These are phyloP conservation scores for Eremobia ochroleuca DNA, from an alignment of 2,888 invertebrate species.

Conservation along the genomic window DNA sequence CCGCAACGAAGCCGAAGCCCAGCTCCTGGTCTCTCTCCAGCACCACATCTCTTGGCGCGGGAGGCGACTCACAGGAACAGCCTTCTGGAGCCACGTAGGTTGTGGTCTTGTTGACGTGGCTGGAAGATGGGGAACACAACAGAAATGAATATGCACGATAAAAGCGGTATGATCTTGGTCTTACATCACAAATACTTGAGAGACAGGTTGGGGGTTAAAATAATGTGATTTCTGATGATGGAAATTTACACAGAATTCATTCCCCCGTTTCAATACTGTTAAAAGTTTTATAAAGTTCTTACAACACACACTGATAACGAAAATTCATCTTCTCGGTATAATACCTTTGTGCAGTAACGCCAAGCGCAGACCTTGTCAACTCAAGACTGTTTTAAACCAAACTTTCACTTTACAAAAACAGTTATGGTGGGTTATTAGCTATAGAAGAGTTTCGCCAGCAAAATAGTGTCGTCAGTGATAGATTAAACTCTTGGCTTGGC, in stretches of 20 bases:
- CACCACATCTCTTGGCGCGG: conserved; percentile 94
- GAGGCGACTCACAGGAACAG: conserved; percentile 93
- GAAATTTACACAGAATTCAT: not conserved
- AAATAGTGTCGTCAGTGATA: not conserved
- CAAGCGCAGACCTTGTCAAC: too few species aligned
- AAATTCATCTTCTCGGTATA: not conserved
- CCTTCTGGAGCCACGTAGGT: conserved; percentile 96
- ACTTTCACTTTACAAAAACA: too few species aligned
- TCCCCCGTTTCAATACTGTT: not conserved
- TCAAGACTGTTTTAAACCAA: too few species aligned
- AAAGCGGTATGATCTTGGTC: not conserved
- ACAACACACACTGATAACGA: too few species aligned
- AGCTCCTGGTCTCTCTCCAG: conserved; percentile 94
- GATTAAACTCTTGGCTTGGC: not conserved
- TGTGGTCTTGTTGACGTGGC: conserved; percentile 96
- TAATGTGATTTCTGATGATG: not conserved
- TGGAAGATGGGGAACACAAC: conserved; percentile 75
- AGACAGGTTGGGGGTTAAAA: not conserved
- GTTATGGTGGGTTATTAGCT: too few species aligned
- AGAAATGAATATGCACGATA: not conserved
- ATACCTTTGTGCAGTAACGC: too few species aligned
- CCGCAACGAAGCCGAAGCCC: conserved; percentile 99
- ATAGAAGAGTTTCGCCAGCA: not conserved
- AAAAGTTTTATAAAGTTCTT: not conserved
- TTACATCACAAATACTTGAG: not conserved